These are phyloP conservation scores for Tadarida brasiliensis DNA, from an alignment of 2,797 vertebrate species.

Conservation along the genomic window DNA sequence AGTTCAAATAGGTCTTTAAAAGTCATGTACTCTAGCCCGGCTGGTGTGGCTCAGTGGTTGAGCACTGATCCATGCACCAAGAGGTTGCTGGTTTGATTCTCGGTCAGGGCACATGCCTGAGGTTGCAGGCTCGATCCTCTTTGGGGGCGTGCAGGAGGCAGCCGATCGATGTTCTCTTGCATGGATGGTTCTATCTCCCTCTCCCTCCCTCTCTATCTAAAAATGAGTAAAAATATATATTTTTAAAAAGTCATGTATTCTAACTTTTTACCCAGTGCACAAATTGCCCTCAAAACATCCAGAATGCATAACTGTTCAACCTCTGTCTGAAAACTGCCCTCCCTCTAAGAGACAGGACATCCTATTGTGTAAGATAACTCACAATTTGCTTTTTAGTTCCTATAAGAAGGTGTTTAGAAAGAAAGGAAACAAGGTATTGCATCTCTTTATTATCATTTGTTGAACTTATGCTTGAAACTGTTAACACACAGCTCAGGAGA, in stretches of 20 bases:
- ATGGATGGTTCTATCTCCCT: not conserved
- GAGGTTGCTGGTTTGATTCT: not conserved
- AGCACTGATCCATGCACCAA: not conserved
- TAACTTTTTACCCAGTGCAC: not conserved
- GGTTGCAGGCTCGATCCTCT: not conserved
- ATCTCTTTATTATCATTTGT: not conserved
- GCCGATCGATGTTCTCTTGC: not conserved
- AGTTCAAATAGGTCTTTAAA: slow-evolving; percentile 26
- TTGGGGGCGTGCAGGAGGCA: not conserved
- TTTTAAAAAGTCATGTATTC: not conserved
- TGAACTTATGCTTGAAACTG: not conserved
- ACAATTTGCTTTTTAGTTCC: not conserved
- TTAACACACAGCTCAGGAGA: not conserved
- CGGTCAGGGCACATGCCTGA: not conserved
- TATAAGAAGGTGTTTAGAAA: slow-evolving; percentile 30
- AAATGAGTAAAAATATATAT: not conserved
- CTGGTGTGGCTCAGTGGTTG: not conserved
- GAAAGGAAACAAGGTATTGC: not conserved
- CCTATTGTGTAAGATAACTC: not conserved
- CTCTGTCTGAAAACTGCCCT: not conserved
- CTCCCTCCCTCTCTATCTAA: not conserved
- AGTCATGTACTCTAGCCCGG: not conserved
- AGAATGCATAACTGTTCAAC: not conserved
- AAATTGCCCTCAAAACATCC: not conserved
- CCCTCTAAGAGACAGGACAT: not conserved